Conservation (phyloP, 2,888 invertebrate species). For the Heliconius aoede region DNA sequence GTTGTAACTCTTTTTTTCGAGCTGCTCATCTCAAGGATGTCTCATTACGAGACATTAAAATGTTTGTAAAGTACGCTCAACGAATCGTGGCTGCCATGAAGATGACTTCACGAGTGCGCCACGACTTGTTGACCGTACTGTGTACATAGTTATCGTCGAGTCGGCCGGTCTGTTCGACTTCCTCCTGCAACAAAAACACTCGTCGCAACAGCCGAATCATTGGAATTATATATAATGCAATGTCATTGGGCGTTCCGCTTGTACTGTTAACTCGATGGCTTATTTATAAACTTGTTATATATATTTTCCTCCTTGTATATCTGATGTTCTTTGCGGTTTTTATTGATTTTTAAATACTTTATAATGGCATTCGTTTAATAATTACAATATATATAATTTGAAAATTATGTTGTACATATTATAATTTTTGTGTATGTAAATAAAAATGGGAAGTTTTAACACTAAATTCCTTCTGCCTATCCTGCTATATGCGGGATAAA, state of each 20-base stretch:
- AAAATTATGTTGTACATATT: too few species aligned
- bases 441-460: too few species aligned
- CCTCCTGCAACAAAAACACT: constrained; percentile 7
- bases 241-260: constrained; percentile 27
- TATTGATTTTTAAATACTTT: neutral
- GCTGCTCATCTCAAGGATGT: neutral
- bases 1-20: constrained; percentile 2
- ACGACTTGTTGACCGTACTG: neutral
- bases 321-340: neutral
- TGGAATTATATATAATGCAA: constrained; percentile 28
- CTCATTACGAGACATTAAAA: constrained; percentile 11
- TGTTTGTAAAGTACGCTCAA: too few species aligned
- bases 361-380: neutral
- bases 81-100: too few species aligned
- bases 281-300: constrained; percentile 20
- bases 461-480: too few species aligned
- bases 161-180: constrained; percentile 16
- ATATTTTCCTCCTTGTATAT: constrained; percentile 25
- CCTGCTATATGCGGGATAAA: too few species aligned
- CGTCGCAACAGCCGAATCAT: constrained; percentile 15
- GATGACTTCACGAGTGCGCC: too few species aligned
- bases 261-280: constrained; percentile 21
- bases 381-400: neutral
- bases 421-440: too few species aligned
- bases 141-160: neutral